These are phyloP conservation scores for Pristionchus arcanus DNA, from an alignment of 2,888 invertebrate species.

Conservation along the genomic window DNA sequence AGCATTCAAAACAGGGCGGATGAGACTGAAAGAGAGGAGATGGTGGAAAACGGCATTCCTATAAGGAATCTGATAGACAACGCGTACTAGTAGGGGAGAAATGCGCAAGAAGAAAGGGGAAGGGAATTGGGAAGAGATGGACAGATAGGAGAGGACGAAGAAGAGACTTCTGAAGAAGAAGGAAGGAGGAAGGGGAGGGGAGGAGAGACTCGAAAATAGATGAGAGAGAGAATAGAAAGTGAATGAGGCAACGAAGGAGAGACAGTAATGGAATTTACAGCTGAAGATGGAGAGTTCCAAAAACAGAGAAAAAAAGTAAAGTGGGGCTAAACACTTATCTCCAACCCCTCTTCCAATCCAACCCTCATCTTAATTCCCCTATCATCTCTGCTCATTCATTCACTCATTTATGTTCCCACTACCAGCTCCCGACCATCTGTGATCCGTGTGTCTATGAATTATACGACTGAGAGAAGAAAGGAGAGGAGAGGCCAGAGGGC, in stretches of 20 bases:
- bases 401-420: constrained; percentile 2
- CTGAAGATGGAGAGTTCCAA: not conserved
- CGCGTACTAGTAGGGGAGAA: constrained; percentile 16
- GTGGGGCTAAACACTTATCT: not conserved
- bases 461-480: not conserved
- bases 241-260: not conserved
- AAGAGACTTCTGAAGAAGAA: constrained; percentile 18
- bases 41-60: not conserved
- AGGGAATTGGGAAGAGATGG: constrained; percentile 47
- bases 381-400: not conserved
- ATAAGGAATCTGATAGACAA: not conserved
- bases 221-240: constrained; percentile 46
- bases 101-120: not conserved
- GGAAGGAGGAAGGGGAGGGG: not conserved
- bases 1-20: not conserved
- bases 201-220: constrained; percentile 29
- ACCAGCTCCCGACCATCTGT: constrained; percentile 27
- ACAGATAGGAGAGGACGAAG: constrained; percentile 13
- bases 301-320: no score
- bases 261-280: constrained; percentile 16
- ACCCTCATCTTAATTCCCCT: not conserved
- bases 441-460: constrained; percentile 16
- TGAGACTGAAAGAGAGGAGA: not conserved
- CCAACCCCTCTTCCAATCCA: not conserved
- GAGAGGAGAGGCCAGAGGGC: not conserved